A percentile compares a stretch with the other conserved stretches of the same genome.
phyloP scores from a whole-genome alignment of 2,113 vertebrate species.

The Pseudopodoces humilis region DNA sequence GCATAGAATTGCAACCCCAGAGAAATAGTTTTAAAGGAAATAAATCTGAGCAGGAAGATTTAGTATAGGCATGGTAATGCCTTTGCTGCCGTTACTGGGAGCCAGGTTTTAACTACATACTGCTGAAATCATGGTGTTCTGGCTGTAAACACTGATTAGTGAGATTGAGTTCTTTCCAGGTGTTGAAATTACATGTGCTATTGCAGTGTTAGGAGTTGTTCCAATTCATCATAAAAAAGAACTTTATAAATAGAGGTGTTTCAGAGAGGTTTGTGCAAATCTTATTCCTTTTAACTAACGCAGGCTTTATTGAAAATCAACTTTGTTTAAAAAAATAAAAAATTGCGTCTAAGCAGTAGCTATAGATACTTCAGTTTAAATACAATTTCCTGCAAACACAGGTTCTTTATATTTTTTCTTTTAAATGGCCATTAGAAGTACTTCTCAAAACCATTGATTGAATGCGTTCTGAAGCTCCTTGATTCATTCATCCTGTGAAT shows the following conservation, averaged over 20 bases:
- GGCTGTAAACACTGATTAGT: slow-evolving; percentile 43
- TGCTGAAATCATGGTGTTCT: background rate
- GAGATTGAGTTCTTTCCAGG: slow-evolving; percentile 34
- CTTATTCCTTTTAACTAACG: background rate
- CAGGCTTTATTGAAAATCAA: background rate
- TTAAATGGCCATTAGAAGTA: background rate
- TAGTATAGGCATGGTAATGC: slow-evolving; percentile 20
- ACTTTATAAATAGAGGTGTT: slow-evolving; percentile 8
- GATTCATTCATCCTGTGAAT: background rate
- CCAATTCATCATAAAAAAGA: background rate
- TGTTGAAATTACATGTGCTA: slow-evolving; percentile 27
- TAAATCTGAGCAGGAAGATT: slow-evolving; percentile 49
- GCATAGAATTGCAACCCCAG: slow-evolving; percentile 6
- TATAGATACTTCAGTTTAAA: background rate
- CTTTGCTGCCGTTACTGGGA: background rate
- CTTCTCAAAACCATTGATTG: background rate
- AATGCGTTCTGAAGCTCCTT: background rate
- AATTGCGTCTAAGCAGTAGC: background rate
- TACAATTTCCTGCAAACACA: background rate
- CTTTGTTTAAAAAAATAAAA: background rate
- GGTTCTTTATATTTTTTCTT: background rate
- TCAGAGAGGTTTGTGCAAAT: slow-evolving; percentile 14
- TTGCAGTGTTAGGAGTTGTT: slow-evolving; percentile 8
- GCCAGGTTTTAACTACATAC: background rate
- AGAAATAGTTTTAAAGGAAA: slow-evolving; percentile 47